Base-by-base conservation (phyloP, 2,113 vertebrate species). In the Lampris megalopsis region DNA sequence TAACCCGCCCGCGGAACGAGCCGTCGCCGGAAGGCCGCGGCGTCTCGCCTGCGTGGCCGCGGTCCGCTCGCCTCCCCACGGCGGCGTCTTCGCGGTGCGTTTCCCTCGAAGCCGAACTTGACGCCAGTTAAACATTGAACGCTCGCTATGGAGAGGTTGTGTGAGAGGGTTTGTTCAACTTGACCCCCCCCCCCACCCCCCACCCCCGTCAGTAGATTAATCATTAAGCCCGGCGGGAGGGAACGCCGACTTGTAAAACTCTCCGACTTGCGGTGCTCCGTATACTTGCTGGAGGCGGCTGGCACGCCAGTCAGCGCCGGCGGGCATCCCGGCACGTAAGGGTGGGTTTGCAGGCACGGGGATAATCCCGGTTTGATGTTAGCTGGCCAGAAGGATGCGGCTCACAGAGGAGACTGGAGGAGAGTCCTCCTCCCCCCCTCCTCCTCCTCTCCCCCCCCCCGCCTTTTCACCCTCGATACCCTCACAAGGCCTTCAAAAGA, bases 1-100 rank as follows among this genome's bases (percentile, higher is more conserved):
- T 87, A 87, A 92, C 90, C 89, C 73, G 3, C 40, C 1, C 57
- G 69, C 81, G n/a, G 92, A 87, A 89, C 85, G 86, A 50, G 43
- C 9, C 1, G 57, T 13, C 35, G 85, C 83, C 88, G 62, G 57
- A 64, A 2, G 2, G 52, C 63, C 61, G 2, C 36, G 2, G 43
- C 11, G 58, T 76, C 61, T 48, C 41, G 67, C 52, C 61, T 87
- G 70, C 72, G 43, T 77, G 63, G 60, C 36, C 35, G 50, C 43
- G 66, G 64, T 73, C 37, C 73, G 45, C 71, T 63, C 66, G 70
- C n/a, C n/a, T n/a, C 45, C 63, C 71, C 69, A 61, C 61, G 64
- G 62, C 54, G 72, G 82, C 61, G 82, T 64, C 67, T 59, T 80
- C 67, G 78, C 63, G 56, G 71, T n/a, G 43, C 42, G 47, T 75